A percentile compares a stretch with the other conserved stretches of the same genome.
These are phyloP conservation scores for Ploceus nigricollis DNA, from an alignment of 2,113 vertebrate species.

Conservation along the genomic window DNA sequence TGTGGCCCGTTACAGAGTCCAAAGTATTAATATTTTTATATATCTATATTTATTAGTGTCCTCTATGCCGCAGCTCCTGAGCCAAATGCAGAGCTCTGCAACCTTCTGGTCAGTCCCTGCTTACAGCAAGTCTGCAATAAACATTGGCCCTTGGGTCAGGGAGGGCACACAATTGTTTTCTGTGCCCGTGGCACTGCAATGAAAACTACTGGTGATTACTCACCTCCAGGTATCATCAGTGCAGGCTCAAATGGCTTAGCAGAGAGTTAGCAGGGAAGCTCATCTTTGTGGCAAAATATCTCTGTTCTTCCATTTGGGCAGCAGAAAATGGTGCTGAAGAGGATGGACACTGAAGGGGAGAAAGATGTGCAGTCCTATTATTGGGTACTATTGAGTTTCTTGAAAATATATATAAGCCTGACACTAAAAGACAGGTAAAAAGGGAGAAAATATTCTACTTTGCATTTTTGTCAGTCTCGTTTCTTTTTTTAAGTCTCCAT, in stretches of 20 bases:
- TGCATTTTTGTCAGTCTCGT: neutral
- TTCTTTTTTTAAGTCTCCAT: slow-evolving; percentile 13
- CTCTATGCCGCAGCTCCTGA: neutral
- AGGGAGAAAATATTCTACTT: neutral
- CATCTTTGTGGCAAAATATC: neutral
- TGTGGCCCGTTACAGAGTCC: neutral
- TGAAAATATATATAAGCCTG: neutral
- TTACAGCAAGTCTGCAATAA: neutral
- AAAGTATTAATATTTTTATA: neutral
- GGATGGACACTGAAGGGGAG: neutral
- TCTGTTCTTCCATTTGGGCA: neutral
- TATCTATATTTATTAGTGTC: neutral
- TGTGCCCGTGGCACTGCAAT: neutral
- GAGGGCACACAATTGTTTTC: neutral
- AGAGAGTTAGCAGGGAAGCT: neutral
- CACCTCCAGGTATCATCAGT: neutral
- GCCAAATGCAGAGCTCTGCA: neutral
- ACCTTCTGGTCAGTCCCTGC: neutral
- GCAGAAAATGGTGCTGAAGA: neutral
- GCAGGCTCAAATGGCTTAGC: neutral
- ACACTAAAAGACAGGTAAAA: neutral
- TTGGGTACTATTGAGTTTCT: neutral
- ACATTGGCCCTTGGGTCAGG: neutral
- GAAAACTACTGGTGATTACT: neutral
- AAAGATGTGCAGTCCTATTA: neutral